Evolutionary conservation across 2,797 vertebrate genomes (phyloP).

Genomic region (Trachops cirrhosus): DNA sequence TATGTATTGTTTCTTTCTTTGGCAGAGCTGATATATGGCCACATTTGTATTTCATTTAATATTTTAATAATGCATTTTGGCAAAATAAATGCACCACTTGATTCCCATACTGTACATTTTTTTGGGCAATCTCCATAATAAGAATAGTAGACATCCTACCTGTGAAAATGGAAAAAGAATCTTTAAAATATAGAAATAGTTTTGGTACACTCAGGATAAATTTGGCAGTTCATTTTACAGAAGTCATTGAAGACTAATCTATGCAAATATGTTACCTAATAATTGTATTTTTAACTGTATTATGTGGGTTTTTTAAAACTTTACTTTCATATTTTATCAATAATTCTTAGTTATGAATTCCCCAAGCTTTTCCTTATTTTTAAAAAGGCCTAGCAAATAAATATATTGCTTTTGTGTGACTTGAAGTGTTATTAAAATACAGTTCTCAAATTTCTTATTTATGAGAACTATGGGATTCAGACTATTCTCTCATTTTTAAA

Average conservation of each 20-base stretch:
- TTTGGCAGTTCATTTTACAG: not conserved
- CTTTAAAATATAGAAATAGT: constrained; percentile 20
- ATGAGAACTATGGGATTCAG: not conserved
- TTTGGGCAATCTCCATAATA: not conserved
- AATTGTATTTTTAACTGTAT: constrained; percentile 25
- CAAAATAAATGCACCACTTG: not conserved
- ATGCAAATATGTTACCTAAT: constrained; percentile 6
- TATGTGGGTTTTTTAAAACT: not conserved
- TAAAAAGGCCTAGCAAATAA: constrained; percentile 40
- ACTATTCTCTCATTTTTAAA: constrained; percentile 6
- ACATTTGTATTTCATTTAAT: not conserved
- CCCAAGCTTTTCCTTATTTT: not conserved
- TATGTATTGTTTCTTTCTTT: not conserved
- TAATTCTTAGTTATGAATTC: constrained; percentile 22
- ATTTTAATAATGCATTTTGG: constrained; percentile 3
- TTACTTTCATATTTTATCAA: constrained; percentile 20
- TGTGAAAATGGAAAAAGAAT: not conserved
- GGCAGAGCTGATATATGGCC: not conserved
- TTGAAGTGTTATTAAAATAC: constrained; percentile 21
- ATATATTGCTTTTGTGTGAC: not conserved
- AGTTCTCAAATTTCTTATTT: constrained; percentile 20
- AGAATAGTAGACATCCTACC: not conserved
- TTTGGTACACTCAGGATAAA: not conserved
- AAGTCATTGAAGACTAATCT: not conserved
- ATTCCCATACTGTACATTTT: not conserved